These are phyloP conservation scores for Macaria notata DNA, from an alignment of 2,888 invertebrate genomes.

Conservation along the genomic window DNA sequence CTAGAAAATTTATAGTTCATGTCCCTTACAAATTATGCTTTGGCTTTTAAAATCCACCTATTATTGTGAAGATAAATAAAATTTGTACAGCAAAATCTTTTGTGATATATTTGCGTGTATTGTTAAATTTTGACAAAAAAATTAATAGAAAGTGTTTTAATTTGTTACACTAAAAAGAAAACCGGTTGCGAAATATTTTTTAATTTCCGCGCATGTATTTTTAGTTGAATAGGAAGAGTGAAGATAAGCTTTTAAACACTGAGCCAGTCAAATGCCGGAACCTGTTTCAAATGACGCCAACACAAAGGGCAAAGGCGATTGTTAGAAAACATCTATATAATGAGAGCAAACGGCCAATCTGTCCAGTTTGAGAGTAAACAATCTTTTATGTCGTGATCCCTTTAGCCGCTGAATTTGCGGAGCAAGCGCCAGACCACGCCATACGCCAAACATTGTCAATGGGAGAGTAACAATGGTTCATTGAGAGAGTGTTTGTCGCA, in stretches of 20 bases:
- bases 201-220: not conserved
- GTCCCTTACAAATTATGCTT: no score
- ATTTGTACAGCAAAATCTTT: no score
- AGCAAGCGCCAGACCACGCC: slow-evolving; percentile 71
- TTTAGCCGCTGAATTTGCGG: slow-evolving; percentile 56
- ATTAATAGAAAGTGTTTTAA: no score
- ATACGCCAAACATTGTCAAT: slow-evolving; percentile 72
- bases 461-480: slow-evolving; percentile 63
- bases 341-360: slow-evolving; percentile 31
- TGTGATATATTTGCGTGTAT: no score
- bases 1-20: no score
- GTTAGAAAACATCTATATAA: slow-evolving; percentile 21
- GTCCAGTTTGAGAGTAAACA: slow-evolving; percentile 37
- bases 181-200: no score
- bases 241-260: not conserved
- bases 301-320: slow-evolving; percentile 17
- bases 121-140: no score
- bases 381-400: slow-evolving; percentile 56
- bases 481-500: slow-evolving; percentile 57
- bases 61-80: no score
- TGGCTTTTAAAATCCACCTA: no score
- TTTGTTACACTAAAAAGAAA: no score
- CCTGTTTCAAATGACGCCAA: slow-evolving; percentile 11
- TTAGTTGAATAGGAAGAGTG: not conserved
- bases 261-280: slow-evolving; percentile 13